A percentile compares a stretch with the other conserved stretches of the same genome.
Conservation (phyloP, 2,113 vertebrate genomes). For the Corynorhinus townsendii region DNA sequence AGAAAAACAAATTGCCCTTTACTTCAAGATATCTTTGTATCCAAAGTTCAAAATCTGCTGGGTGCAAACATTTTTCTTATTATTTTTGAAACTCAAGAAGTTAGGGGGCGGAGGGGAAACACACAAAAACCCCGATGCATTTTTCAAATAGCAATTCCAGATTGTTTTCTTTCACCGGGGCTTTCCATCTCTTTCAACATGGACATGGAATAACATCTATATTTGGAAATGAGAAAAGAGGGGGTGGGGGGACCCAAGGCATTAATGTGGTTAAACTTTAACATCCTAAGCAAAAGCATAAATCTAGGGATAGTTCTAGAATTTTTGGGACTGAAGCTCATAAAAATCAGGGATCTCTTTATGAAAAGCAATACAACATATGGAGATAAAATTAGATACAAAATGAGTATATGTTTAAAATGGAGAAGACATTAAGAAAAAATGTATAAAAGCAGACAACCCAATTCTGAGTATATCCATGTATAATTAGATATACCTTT, state of each 20-base stretch:
- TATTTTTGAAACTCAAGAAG: conserved; percentile 39
- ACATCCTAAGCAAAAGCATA: not conserved
- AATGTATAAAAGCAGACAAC: not conserved
- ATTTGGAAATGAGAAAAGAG: not conserved
- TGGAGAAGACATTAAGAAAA: not conserved
- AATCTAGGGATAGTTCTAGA: not conserved
- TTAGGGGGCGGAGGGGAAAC: no score
- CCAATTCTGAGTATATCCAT: not conserved
- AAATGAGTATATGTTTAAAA: not conserved
- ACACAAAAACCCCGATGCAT: not conserved
- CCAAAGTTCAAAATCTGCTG: not conserved
- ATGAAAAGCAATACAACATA: not conserved
- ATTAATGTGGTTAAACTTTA: not conserved
- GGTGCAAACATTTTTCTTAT: not conserved
- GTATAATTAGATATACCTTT: not conserved
- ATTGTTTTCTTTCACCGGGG: not conserved
- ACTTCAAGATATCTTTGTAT: not conserved
- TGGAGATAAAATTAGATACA: not conserved
- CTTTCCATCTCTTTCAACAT: not conserved
- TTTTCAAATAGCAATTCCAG: not conserved
- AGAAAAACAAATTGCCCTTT: not conserved
- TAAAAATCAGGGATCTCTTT: not conserved
- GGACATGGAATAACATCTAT: not conserved
- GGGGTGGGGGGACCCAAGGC: not conserved
- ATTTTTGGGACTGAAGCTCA: not conserved